Conservation (phyloP, 92 coral and sea anemone genomes). For the Nematostella vectensis region DNA sequence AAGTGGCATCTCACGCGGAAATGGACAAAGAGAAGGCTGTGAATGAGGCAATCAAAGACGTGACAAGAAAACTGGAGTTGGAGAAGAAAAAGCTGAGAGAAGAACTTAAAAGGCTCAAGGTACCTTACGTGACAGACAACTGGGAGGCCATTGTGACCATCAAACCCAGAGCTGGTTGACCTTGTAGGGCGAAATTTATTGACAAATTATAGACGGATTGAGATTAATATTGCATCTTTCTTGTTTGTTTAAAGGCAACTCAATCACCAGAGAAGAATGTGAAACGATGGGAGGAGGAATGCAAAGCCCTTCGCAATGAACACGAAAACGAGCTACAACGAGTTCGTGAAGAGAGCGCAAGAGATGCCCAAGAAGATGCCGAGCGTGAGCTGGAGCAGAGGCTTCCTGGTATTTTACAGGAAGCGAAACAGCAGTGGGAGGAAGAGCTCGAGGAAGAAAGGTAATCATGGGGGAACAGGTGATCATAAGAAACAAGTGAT, state of each 20-base stretch:
- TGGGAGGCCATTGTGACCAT: no score
- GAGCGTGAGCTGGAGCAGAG: constrained; percentile 51
- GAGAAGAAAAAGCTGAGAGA: constrained; percentile 59
- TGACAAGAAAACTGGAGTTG: constrained; percentile 34
- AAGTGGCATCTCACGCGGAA: constrained; percentile 29
- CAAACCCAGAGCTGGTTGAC: no score
- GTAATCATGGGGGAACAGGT: constrained; percentile 10
- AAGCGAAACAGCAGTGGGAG: constrained; percentile 77
- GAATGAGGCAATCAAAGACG: constrained; percentile 39
- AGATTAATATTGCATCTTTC: no score
- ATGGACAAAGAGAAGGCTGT: constrained; percentile 42
- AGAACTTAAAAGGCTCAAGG: constrained; percentile 49
- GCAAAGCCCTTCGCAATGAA: constrained; percentile 28
- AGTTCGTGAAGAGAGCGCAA: constrained; percentile 42
- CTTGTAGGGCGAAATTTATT: no score
- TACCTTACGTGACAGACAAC: constrained; percentile 1
- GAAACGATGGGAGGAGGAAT: constrained; percentile 37
- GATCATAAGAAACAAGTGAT: no score
- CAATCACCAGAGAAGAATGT: constrained; percentile 14
- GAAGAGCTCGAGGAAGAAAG: constrained; percentile 85
- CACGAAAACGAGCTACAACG: constrained; percentile 46
- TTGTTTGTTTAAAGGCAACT: no score
- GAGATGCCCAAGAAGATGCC: constrained; percentile 36
- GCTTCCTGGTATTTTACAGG: constrained; percentile 55
- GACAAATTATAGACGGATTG: no score